A percentile compares a stretch with the other conserved stretches of the same genome.
phyloP scores from a whole-genome alignment of 1,140 invertebrate genomes.

The Whitmania pigra region DNA sequence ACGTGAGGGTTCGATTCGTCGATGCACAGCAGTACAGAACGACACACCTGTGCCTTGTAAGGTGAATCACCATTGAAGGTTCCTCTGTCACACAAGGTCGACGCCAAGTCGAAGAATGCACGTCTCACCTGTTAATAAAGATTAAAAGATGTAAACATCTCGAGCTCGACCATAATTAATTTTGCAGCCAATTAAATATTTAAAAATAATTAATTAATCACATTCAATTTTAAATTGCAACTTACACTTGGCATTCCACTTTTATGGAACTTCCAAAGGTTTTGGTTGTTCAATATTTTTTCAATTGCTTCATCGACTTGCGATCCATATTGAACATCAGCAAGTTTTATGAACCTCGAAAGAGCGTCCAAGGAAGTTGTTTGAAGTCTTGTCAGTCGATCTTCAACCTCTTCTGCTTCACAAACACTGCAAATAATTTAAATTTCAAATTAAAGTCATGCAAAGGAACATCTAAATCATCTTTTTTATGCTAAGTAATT shows the following conservation, averaged over 20 bases:
- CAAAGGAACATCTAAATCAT: too few species aligned
- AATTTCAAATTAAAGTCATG: too few species aligned
- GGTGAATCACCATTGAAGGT: not conserved
- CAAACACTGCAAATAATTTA: constrained; percentile 41
- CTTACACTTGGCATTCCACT: not conserved
- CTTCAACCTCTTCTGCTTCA: constrained; percentile 56
- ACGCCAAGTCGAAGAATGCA: not conserved
- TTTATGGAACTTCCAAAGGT: constrained; percentile 19
- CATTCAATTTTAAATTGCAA: not conserved
- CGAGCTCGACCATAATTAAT: not conserved
- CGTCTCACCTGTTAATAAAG: not conserved
- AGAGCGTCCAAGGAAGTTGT: constrained; percentile 56
- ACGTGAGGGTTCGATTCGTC: not conserved
- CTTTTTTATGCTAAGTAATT: too few species aligned
- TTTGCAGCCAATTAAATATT: not conserved
- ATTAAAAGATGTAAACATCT: not conserved
- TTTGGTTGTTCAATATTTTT: constrained; percentile 20
- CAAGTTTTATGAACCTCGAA: constrained; percentile 43
- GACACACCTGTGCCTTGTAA: not conserved
- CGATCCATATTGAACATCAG: constrained; percentile 26
- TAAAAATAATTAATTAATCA: not conserved
- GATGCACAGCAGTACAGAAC: not conserved
- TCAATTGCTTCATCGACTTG: not conserved
- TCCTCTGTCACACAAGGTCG: not conserved
- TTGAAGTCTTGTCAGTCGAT: constrained; percentile 57